These are phyloP conservation scores for Typhlichthys eigenmanni DNA, from an alignment of 2,797 vertebrate genomes.

Conservation along the genomic window DNA sequence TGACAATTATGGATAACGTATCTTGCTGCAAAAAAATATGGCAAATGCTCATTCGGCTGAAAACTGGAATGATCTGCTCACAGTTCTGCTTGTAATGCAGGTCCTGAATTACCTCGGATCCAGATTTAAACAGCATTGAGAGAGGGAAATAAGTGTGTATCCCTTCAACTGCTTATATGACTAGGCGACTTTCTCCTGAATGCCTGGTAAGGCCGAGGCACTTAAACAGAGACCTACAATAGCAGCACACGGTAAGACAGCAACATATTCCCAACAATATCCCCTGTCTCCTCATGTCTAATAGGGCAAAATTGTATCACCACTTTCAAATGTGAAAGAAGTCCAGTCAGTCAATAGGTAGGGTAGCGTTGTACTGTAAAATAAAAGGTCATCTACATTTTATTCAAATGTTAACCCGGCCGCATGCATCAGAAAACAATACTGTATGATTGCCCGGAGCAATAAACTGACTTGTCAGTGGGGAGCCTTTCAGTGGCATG, in stretches of 20 bases:
- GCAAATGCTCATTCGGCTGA: not conserved
- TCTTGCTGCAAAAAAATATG: no score
- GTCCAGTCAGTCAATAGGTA: no score
- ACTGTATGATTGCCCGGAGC: not conserved
- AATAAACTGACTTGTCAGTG: not conserved
- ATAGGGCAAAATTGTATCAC: slow-evolving; percentile 27
- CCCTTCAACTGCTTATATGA: slow-evolving; percentile 6
- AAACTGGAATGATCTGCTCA: slow-evolving; percentile 32
- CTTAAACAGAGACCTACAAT: slow-evolving; percentile 47
- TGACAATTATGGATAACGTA: not conserved
- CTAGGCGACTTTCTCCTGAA: slow-evolving; percentile 45
- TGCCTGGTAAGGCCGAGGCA: slow-evolving; percentile 54
- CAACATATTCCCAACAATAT: slow-evolving; percentile 18
- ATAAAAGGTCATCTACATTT: slow-evolving; percentile 9
- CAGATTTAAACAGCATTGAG: not conserved
- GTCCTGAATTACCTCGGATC: not conserved
- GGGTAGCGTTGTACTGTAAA: not conserved
- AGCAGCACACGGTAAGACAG: slow-evolving; percentile 38
- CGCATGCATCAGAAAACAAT: not conserved
- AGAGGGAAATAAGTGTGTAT: not conserved
- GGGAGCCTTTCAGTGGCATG: not conserved
- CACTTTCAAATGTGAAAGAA: slow-evolving; percentile 19
- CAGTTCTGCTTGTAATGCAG: not conserved
- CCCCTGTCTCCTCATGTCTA: not conserved
- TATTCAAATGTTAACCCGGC: slow-evolving; percentile 10